These are phyloP conservation scores for Drosophila insularis DNA, from an alignment of 1,140 invertebrate genomes.

Conservation along the genomic window DNA sequence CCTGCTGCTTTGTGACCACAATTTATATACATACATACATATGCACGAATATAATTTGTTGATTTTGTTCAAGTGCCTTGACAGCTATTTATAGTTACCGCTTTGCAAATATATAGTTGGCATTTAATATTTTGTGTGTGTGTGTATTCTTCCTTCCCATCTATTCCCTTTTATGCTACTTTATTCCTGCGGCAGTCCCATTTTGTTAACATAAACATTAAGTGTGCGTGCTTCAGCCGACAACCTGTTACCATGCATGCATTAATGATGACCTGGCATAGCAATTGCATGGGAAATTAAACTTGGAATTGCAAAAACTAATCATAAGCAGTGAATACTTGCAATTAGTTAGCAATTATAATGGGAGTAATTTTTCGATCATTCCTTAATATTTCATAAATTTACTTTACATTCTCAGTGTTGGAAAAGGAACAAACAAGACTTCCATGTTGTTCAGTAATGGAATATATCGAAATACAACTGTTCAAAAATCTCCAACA, in stretches of 20 bases:
- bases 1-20: not conserved
- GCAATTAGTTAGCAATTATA: not conserved
- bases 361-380: no score
- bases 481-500: no score
- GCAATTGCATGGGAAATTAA: constrained; percentile 1
- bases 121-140: constrained; percentile 12
- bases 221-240: constrained; percentile 10
- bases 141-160: not conserved
- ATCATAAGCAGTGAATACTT: not conserved
- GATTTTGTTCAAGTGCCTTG: constrained; percentile 17
- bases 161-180: not conserved
- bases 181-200: constrained; percentile 1
- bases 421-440: no score
- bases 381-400: no score
- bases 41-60: constrained; percentile 6
- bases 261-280: constrained; percentile 1
- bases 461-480: no score
- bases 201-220: constrained; percentile 19
- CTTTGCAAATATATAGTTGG: constrained; percentile 20
- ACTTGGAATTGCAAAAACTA: not conserved
- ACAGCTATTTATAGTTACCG: constrained; percentile 17
- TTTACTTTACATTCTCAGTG: no score
- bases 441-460: no score
- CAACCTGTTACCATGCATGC: constrained; percentile 8
- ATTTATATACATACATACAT: not conserved